Conservation (phyloP, 2,888 invertebrate genomes). For the Notocelia uddmanniana region DNA sequence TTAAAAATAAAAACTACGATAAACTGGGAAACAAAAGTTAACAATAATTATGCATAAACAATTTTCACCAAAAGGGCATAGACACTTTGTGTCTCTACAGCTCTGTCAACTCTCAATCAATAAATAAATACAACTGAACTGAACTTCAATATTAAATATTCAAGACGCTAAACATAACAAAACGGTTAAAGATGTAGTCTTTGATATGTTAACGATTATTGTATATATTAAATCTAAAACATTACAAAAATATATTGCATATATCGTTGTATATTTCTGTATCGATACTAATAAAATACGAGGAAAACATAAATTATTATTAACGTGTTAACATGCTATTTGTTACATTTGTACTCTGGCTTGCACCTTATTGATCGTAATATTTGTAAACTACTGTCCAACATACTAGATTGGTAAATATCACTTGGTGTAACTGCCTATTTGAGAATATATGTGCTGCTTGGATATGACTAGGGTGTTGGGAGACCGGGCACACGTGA, state of each 20-base stretch:
- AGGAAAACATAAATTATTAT: slow-evolving; percentile 54
- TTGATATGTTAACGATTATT: slow-evolving; percentile 72
- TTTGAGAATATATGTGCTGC: slow-evolving; percentile 72
- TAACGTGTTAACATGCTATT: slow-evolving; percentile 51
- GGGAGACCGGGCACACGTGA: slow-evolving; percentile 55
- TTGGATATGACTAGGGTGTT: slow-evolving; percentile 76
- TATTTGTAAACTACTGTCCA: slow-evolving; percentile 44
- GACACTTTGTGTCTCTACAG: slow-evolving; percentile 75
- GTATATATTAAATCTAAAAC: slow-evolving; percentile 66
- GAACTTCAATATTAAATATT: slow-evolving; percentile 65
- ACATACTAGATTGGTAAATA: slow-evolving; percentile 56
- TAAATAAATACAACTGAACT: slow-evolving; percentile 62
- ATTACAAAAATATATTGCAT: slow-evolving; percentile 79
- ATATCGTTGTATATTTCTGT: slow-evolving; percentile 77
- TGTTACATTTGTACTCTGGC: slow-evolving; percentile 68
- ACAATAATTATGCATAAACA: slow-evolving; percentile 69
- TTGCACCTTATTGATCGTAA: slow-evolving; percentile 62
- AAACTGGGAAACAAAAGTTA: slow-evolving; percentile 68
- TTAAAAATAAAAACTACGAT: slow-evolving; percentile 62
- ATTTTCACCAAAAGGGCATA: slow-evolving; percentile 62
- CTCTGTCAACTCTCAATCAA: slow-evolving; percentile 60
- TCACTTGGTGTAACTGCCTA: slow-evolving; percentile 64
- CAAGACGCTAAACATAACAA: slow-evolving; percentile 52
- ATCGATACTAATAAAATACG: slow-evolving; percentile 66
- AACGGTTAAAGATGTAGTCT: slow-evolving; percentile 62